These are phyloP conservation scores for Pagrus major DNA, from an alignment of 2,113 vertebrate species.

Conservation along the genomic window DNA sequence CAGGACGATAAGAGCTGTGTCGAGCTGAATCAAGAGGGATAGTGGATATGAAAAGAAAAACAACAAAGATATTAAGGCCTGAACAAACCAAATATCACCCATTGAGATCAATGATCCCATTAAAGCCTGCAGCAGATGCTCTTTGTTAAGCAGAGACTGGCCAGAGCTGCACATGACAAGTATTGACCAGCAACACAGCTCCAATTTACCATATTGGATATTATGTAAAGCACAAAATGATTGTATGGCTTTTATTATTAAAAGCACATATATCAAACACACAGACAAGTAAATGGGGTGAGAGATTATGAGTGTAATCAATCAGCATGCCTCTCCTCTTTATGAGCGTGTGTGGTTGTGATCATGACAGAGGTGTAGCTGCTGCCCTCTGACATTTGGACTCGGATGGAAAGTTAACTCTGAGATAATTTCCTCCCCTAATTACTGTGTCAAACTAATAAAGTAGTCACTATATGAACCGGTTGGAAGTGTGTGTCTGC, in stretches of 20 bases:
- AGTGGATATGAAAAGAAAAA: constrained; percentile 9
- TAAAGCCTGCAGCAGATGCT: constrained; percentile 52
- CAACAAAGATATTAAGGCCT: constrained; percentile 47
- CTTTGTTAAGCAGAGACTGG: constrained; percentile 42
- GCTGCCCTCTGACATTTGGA: constrained; percentile 31
- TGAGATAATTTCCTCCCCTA: constrained; percentile 45
- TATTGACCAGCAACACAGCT: constrained; percentile 56
- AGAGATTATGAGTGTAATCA: constrained; percentile 38
- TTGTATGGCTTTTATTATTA: constrained; percentile 30
- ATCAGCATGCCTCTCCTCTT: constrained; percentile 24
- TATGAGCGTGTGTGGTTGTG: not conserved
- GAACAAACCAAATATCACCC: constrained; percentile 51
- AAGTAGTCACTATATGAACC: constrained; percentile 11
- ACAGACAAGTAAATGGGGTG: constrained; percentile 34
- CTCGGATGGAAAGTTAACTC: constrained; percentile 36
- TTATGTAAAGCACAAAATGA: constrained; percentile 52
- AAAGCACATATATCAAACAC: constrained; percentile 35
- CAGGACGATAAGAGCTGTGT: constrained; percentile 22
- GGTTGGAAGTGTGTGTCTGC: not conserved
- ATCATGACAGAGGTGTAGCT: constrained; percentile 8
- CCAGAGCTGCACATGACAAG: constrained; percentile 32
- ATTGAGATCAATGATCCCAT: constrained; percentile 59
- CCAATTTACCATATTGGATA: constrained; percentile 51
- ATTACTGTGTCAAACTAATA: constrained; percentile 48
- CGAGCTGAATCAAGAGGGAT: constrained; percentile 14